phyloP scores from a whole-genome alignment of 1,140 invertebrate genomes.

The Glomeris maerens region DNA sequence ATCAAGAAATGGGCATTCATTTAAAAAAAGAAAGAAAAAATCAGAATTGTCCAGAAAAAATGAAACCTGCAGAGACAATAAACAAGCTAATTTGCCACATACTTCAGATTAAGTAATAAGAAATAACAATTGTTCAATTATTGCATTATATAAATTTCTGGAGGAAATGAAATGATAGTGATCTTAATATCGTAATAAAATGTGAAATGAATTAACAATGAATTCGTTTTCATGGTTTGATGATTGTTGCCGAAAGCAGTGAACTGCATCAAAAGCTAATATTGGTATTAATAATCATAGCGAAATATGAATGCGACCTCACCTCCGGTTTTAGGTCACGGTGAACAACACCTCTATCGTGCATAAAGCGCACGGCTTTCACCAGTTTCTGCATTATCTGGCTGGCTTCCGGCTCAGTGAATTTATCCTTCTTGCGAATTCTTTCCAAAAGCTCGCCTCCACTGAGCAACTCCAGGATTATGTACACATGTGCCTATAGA shows the following conservation, averaged over 20 bases:
- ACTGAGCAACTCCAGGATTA: conserved; percentile 68
- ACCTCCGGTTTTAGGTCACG: conserved; percentile 80
- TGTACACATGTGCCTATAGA: conserved; percentile 49
- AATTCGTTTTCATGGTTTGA: conserved; percentile 21
- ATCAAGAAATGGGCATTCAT: conserved; percentile 12
- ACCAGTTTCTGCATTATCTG: conserved; percentile 60
- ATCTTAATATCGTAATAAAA: too few species aligned
- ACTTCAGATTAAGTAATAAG: too few species aligned
- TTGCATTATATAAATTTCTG: too few species aligned
- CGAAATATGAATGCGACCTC: conserved; percentile 14
- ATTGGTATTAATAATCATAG: too few species aligned
- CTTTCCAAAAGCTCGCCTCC: conserved; percentile 74
- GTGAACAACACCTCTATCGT: conserved; percentile 63
- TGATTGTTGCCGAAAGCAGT: neutral
- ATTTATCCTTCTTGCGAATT: conserved; percentile 45
- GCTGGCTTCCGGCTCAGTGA: conserved; percentile 52
- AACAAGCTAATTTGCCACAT: too few species aligned
- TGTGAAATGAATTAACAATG: conserved; percentile 20
- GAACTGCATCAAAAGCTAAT: neutral
- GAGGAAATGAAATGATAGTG: too few species aligned
- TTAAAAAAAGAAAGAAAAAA: conserved; percentile 14
- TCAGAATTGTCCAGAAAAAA: conserved; percentile 20
- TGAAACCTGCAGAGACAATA: too few species aligned
- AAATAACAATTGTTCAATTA: too few species aligned
- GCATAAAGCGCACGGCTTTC: conserved; percentile 66